Evolutionary conservation across 2,797 vertebrate species (phyloP).

Genomic region (Sebastiscus tertius): DNA sequence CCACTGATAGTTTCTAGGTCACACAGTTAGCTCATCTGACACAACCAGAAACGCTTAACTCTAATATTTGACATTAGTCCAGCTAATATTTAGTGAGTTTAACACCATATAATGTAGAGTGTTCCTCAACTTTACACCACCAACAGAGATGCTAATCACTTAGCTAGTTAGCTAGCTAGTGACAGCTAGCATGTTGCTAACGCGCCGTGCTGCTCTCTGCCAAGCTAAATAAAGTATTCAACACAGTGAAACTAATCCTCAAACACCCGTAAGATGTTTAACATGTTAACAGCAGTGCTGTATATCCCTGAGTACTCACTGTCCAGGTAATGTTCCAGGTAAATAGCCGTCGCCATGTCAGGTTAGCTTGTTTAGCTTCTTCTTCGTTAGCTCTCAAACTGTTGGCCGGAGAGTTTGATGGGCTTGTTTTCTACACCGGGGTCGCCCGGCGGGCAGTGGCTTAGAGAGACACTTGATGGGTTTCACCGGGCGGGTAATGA

Average conservation of each 20-base stretch:
- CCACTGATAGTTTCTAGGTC: background rate
- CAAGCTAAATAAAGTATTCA: background rate
- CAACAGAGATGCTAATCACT: slow-evolving; percentile 12
- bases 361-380: slow-evolving; percentile 61
- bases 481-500: background rate
- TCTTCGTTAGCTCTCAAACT: slow-evolving; percentile 17
- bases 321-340: slow-evolving; percentile 97
- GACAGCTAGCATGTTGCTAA: slow-evolving; percentile 30
- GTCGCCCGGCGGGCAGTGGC: slow-evolving; percentile 18
- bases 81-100: accelerated
- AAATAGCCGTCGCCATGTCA: slow-evolving; percentile 96
- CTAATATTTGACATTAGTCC: background rate
- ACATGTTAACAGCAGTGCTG: accelerated
- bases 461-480: background rate
- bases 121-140: background rate
- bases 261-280: background rate
- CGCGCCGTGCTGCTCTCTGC: background rate
- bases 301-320: slow-evolving; percentile 82
- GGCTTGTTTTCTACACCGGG: slow-evolving; percentile 55
- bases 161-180: slow-evolving; percentile 43
- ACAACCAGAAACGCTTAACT: background rate
- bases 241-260: background rate
- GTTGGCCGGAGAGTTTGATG: slow-evolving; percentile 14
- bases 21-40: background rate
- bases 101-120: accelerated